A percentile compares a stretch with the other conserved stretches of the same genome.
Evolutionary conservation across 2,888 invertebrate genomes (phyloP).

Genomic region (Epistrophe eligans): DNA sequence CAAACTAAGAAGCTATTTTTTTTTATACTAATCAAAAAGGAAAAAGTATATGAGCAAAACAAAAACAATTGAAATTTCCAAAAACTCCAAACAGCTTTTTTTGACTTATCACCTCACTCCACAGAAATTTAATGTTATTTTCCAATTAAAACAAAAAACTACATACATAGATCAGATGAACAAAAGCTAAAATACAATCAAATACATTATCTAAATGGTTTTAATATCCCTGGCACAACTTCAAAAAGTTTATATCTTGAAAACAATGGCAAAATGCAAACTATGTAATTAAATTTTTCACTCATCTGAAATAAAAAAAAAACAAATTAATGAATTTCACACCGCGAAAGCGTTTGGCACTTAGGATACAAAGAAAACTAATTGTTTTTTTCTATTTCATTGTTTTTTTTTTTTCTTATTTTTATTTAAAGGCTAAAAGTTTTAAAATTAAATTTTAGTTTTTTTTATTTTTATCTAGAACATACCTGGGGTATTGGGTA

Average conservation of each 20-base stretch:
- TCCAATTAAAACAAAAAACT: too few species aligned
- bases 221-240: slow-evolving; percentile 38
- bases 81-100: too few species aligned
- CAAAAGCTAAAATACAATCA: neutral
- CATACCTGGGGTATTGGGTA: slow-evolving; percentile 32
- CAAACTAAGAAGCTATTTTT: too few species aligned
- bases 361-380: slow-evolving; percentile 35
- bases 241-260: slow-evolving; percentile 13
- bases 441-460: slow-evolving; percentile 43
- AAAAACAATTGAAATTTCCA: too few species aligned
- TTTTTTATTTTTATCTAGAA: slow-evolving; percentile 50
- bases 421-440: slow-evolving; percentile 27
- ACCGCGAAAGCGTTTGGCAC: slow-evolving; percentile 18
- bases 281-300: slow-evolving; percentile 8
- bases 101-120: neutral
- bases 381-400: slow-evolving; percentile 11
- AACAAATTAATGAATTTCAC: slow-evolving; percentile 10
- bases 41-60: too few species aligned
- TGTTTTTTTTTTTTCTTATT: neutral
- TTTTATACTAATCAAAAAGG: too few species aligned
- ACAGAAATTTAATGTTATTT: neutral
- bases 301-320: neutral
- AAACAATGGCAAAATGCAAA: slow-evolving; percentile 22
- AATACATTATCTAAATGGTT: neutral
- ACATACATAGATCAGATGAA: slow-evolving; percentile 7